These are phyloP conservation scores for Leptopilina syphax DNA, from an alignment of 2,888 invertebrate genomes.

Conservation along the genomic window DNA sequence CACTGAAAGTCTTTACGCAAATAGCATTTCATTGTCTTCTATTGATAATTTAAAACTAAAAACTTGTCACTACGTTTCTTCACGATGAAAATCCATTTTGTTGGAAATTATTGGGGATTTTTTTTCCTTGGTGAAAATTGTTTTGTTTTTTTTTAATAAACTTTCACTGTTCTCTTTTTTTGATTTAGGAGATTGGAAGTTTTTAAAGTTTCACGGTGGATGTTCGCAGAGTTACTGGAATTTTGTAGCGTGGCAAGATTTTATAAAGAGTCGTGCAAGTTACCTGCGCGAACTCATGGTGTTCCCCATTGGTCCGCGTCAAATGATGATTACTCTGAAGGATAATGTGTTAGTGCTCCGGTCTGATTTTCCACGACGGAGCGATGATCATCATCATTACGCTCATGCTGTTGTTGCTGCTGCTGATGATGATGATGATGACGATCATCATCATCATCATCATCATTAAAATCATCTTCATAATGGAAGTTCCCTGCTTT, in stretches of 20 bases:
- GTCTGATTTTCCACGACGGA: constrained; percentile 60
- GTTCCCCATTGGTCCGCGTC: constrained; percentile 70
- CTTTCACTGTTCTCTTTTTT: not conserved
- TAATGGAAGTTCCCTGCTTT: constrained; percentile 44
- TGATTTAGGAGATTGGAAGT: not conserved
- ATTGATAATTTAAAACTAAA: constrained; percentile 44
- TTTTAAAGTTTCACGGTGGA: constrained; percentile 19
- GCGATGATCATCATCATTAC: constrained; percentile 62
- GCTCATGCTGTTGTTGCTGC: constrained; percentile 64
- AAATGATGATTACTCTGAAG: constrained; percentile 73
- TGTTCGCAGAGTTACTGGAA: constrained; percentile 54
- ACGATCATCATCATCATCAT: constrained; percentile 55
- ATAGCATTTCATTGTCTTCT: constrained; percentile 37
- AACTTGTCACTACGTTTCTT: not conserved
- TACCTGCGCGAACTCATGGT: constrained; percentile 62
- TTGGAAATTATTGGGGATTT: not conserved
- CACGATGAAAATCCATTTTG: not conserved
- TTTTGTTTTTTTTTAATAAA: not conserved
- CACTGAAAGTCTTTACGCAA: constrained; percentile 16
- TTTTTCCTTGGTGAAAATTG: not conserved
- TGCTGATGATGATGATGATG: constrained; percentile 53
- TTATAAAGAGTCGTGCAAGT: constrained; percentile 52
- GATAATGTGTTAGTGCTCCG: constrained; percentile 58
- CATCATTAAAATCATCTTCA: constrained; percentile 57
- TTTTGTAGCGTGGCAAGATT: constrained; percentile 55